Percentiles rank a stretch among this genome's conserved stretches.
Evolutionary conservation across 2,888 invertebrate species (phyloP).

Genomic region (Drosophila bunnanda): DNA sequence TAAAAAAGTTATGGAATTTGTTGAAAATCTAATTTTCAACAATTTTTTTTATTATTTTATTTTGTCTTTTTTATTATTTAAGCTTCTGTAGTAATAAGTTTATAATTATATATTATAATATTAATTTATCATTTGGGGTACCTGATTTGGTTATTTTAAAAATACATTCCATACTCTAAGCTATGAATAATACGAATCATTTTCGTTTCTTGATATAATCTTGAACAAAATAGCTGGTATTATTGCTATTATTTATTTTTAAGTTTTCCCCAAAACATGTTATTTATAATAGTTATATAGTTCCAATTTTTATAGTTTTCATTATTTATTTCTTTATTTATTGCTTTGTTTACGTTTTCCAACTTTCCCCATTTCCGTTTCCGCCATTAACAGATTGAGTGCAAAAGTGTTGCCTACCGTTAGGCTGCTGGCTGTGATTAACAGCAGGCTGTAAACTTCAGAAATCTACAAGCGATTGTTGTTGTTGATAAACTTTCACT

Average conservation of each 20-base stretch:
- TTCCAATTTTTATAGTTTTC: neutral
- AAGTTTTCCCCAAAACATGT: neutral
- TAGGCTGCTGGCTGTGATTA: conserved; percentile 8
- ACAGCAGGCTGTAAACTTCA: conserved; percentile 71
- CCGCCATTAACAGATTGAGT: neutral
- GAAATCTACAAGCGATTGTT: conserved; percentile 49
- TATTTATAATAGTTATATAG: neutral
- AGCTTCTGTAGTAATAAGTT: neutral
- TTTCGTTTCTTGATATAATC: neutral
- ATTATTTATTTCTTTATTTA: conserved; percentile 1
- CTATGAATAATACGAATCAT: neutral
- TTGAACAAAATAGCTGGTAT: neutral
- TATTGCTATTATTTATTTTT: neutral
- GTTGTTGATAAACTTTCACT: conserved; percentile 65
- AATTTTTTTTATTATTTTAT: no score
- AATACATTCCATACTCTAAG: no score
- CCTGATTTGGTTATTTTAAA: neutral
- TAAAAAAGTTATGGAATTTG: neutral
- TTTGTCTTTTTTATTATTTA: no score
- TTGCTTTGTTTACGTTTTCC: neutral
- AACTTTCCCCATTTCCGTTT: conserved; percentile 6
- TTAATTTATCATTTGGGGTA: neutral
- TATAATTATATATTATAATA: neutral
- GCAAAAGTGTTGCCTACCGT: conserved; percentile 33
- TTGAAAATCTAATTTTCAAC: no score